A percentile compares a stretch with the other conserved stretches of the same genome.
Evolutionary conservation across 2,113 vertebrate species (phyloP).

Genomic region (Bufo bufo): DNA sequence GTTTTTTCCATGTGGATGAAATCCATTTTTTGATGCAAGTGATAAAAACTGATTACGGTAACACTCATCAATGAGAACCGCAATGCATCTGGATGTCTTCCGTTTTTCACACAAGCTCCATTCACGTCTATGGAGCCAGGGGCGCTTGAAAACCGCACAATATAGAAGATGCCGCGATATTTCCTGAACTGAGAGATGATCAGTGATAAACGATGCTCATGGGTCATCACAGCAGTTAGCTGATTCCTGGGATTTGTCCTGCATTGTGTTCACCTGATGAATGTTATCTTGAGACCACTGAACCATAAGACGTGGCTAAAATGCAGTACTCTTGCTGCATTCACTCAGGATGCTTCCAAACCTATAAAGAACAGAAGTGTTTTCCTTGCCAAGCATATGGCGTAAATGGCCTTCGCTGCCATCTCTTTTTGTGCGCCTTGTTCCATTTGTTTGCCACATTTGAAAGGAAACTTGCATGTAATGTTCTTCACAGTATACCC

Average conservation of each 20-base stretch:
- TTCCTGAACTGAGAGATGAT: too few species aligned
- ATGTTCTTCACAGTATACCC: background rate
- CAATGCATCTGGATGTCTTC: too few species aligned
- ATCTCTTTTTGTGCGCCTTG: background rate
- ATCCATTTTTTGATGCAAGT: too few species aligned
- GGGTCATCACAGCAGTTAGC: background rate
- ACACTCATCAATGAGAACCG: too few species aligned
- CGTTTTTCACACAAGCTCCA: too few species aligned
- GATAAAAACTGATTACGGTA: too few species aligned
- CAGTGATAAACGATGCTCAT: too few species aligned
- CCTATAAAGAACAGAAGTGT: background rate
- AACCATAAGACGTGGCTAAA: background rate
- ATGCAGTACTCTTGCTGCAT: background rate
- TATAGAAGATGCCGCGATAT: too few species aligned
- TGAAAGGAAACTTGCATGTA: background rate
- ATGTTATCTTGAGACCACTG: background rate
- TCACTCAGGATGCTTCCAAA: background rate
- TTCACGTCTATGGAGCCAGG: too few species aligned
- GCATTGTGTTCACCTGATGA: background rate
- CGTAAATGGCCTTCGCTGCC: background rate
- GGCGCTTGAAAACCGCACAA: too few species aligned
- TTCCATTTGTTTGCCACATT: background rate
- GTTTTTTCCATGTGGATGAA: too few species aligned
- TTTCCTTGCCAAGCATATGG: background rate
- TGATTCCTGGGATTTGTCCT: background rate